Conservation (phyloP, 1,140 invertebrate species). For the Brachionus asplanchnoidis region DNA sequence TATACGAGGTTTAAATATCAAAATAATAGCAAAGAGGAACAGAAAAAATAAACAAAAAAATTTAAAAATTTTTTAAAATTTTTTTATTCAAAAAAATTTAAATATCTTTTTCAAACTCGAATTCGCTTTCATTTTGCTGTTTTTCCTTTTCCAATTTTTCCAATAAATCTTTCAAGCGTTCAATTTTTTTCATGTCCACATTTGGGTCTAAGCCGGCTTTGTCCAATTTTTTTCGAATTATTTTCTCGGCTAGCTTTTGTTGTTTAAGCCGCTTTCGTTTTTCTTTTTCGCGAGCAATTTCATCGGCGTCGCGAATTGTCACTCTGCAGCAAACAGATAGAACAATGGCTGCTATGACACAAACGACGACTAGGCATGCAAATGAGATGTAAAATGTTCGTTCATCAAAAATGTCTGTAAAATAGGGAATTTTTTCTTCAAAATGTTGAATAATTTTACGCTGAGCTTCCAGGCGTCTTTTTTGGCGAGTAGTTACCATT, state of each 20-base stretch:
- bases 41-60: neutral
- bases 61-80: neutral
- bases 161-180: slow-evolving; percentile 16
- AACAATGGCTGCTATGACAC: slow-evolving; percentile 27
- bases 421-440: slow-evolving; percentile 39
- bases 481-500: slow-evolving; percentile 20
- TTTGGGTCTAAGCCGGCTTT: slow-evolving; percentile 3
- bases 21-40: neutral
- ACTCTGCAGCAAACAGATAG: slow-evolving; percentile 30
- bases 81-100: neutral
- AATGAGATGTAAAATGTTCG: slow-evolving; percentile 39
- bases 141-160: slow-evolving; percentile 20
- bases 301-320: slow-evolving; percentile 9
- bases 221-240: slow-evolving; percentile 8
- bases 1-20: neutral
- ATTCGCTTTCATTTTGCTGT: slow-evolving; percentile 3
- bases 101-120: slow-evolving; percentile 6
- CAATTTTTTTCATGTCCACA: slow-evolving; percentile 27
- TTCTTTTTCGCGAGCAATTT: slow-evolving; percentile 29
- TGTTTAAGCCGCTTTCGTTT: slow-evolving; percentile 31
- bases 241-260: slow-evolving; percentile 32
- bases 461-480: slow-evolving; percentile 33
- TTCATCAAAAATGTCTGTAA: slow-evolving; percentile 39
- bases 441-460: slow-evolving; percentile 33
- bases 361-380: neutral